These are phyloP conservation scores for Microcebus griseorufus DNA, from an alignment of 2,113 vertebrate species.

Conservation along the genomic window DNA sequence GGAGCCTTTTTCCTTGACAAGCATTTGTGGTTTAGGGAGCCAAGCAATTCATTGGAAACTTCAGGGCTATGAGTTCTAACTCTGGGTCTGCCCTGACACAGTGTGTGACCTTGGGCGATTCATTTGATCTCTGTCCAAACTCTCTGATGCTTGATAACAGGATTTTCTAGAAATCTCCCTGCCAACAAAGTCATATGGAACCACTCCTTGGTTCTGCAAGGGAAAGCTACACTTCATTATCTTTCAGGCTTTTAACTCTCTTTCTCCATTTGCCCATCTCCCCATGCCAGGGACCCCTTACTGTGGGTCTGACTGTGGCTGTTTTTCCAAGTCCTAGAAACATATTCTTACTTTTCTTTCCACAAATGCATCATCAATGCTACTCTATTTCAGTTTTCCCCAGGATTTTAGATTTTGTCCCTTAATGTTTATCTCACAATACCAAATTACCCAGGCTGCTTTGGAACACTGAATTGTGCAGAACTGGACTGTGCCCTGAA, in stretches of 20 bases:
- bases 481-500: background rate
- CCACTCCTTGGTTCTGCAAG: conserved; percentile 46
- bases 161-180: conserved; percentile 72
- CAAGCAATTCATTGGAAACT: conserved; percentile 74
- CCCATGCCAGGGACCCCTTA: background rate
- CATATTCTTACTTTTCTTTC: conserved; percentile 25
- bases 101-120: conserved; percentile 74
- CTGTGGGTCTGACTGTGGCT: background rate
- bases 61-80: conserved; percentile 76
- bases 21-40: conserved; percentile 62
- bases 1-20: conserved; percentile 70
- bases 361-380: conserved; percentile 6
- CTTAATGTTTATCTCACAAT: background rate
- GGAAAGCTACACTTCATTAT: conserved; percentile 68
- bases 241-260: conserved; percentile 46
- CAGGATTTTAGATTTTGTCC: background rate
- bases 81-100: conserved; percentile 66
- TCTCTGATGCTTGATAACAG: conserved; percentile 76
- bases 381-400: background rate
- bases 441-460: background rate
- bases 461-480: background rate
- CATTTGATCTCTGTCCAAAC: conserved; percentile 79
- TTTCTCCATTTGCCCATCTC: conserved; percentile 46
- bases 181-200: conserved; percentile 41
- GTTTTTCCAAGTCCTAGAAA: conserved; percentile 16